Evolutionary conservation across 2,888 invertebrate species (phyloP).

Genomic region (Proisotoma minuta): DNA sequence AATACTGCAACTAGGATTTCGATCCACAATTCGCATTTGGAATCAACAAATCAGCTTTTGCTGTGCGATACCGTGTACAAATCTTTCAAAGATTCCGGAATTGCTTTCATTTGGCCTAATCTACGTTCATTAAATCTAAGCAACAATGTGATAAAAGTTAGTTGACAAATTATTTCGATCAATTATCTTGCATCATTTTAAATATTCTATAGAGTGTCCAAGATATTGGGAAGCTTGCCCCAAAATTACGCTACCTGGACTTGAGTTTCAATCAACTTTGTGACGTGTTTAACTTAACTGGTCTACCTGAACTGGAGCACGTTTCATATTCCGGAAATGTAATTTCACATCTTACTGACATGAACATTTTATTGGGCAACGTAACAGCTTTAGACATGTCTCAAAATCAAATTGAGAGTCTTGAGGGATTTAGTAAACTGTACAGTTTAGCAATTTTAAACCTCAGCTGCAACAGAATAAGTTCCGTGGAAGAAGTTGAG

Average conservation of each 20-base stretch:
- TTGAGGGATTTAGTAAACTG: constrained; percentile 71
- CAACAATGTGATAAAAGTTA: constrained; percentile 51
- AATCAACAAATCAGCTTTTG: constrained; percentile 69
- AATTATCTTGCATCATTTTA: not conserved
- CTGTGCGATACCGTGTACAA: constrained; percentile 81
- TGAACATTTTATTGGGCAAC: constrained; percentile 83
- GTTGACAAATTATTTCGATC: not conserved
- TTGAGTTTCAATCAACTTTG: constrained; percentile 44
- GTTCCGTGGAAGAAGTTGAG: constrained; percentile 73
- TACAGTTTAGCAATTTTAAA: constrained; percentile 82
- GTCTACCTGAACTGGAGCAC: constrained; percentile 68
- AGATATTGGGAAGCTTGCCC: constrained; percentile 42
- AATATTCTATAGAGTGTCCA: constrained; percentile 28
- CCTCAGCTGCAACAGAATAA: constrained; percentile 63
- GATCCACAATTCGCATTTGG: constrained; percentile 64
- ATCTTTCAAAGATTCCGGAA: constrained; percentile 53
- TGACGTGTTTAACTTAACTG: constrained; percentile 61
- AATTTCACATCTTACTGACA: constrained; percentile 65
- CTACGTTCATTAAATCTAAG: constrained; percentile 52
- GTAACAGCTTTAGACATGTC: constrained; percentile 78
- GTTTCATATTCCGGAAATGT: constrained; percentile 77
- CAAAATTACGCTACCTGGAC: constrained; percentile 39
- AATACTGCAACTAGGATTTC: constrained; percentile 62
- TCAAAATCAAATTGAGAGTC: constrained; percentile 70
- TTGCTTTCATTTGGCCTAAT: constrained; percentile 53